phyloP scores from a whole-genome alignment of 2,888 invertebrate species.

The Metalampra italica region DNA sequence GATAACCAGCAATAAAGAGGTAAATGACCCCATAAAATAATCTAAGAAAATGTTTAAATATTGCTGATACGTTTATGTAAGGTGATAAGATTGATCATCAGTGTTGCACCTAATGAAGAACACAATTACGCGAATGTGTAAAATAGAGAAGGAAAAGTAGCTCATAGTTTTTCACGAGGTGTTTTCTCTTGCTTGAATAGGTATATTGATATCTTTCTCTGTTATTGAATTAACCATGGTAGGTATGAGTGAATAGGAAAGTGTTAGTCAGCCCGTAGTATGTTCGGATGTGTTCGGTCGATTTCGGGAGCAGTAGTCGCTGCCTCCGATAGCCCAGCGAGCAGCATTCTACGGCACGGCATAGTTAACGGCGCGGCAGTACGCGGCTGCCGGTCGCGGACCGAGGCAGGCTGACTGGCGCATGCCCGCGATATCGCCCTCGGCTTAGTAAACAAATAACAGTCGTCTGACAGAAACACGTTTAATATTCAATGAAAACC shows the following conservation, averaged over 20 bases:
- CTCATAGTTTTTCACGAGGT: not conserved
- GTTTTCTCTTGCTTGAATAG: slow-evolving; percentile 15
- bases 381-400: slow-evolving; percentile 29
- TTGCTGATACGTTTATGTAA: too few species aligned
- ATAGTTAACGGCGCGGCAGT: slow-evolving; percentile 4
- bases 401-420: slow-evolving; percentile 18
- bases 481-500: slow-evolving; percentile 49
- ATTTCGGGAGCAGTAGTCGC: slow-evolving; percentile 29
- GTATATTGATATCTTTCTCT: slow-evolving; percentile 16
- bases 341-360: not conserved
- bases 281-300: slow-evolving; percentile 43
- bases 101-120: too few species aligned
- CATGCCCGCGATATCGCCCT: slow-evolving; percentile 13
- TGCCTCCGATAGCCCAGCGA: slow-evolving; percentile 37
- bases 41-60: too few species aligned
- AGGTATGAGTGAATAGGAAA: slow-evolving; percentile 41
- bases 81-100: too few species aligned
- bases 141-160: not conserved
- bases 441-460: slow-evolving; percentile 55
- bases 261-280: slow-evolving; percentile 35
- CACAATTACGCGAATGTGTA: too few species aligned
- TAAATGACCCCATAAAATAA: too few species aligned
- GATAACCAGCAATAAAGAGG: not conserved
- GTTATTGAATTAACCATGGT: slow-evolving; percentile 14
- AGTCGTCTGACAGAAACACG: slow-evolving; percentile 44